phyloP scores from a whole-genome alignment of 2,113 vertebrate genomes.

The Gavialis gangeticus region DNA sequence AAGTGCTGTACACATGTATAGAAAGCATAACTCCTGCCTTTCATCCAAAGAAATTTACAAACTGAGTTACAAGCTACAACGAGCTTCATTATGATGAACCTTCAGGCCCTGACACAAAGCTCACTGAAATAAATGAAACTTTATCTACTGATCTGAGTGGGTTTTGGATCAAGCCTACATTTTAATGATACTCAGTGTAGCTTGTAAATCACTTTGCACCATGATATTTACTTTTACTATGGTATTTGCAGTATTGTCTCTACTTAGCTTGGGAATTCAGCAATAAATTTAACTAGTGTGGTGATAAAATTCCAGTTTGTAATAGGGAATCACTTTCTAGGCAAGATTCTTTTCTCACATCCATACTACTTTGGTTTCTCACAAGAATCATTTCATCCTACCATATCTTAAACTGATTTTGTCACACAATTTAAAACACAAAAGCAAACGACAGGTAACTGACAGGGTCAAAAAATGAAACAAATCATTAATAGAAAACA shows the following conservation, averaged over 20 bases:
- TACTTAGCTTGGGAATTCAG: not conserved
- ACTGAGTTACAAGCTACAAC: not conserved
- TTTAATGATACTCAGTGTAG: not conserved
- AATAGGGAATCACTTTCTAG: not conserved
- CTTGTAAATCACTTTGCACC: not conserved
- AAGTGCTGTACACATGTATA: accelerated
- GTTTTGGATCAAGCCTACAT: not conserved
- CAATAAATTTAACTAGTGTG: not conserved
- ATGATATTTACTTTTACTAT: not conserved
- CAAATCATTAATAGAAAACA: not conserved
- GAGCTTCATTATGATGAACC: accelerated
- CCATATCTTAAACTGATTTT: not conserved
- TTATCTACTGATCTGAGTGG: not conserved
- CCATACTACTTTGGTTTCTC: not conserved
- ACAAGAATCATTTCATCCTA: not conserved
- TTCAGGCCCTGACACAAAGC: not conserved
- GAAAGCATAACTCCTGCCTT: not conserved
- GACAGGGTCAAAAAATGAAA: not conserved
- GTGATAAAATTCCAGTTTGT: not conserved
- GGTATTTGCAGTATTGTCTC: not conserved
- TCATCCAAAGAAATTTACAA: not conserved
- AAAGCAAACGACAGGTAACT: not conserved
- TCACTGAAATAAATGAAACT: not conserved
- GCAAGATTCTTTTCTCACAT: not conserved
- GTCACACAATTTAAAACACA: not conserved